A percentile compares a stretch with the other conserved stretches of the same genome.
Evolutionary conservation across 2,888 invertebrate species (phyloP).

Genomic region (Scaptomyza flava): DNA sequence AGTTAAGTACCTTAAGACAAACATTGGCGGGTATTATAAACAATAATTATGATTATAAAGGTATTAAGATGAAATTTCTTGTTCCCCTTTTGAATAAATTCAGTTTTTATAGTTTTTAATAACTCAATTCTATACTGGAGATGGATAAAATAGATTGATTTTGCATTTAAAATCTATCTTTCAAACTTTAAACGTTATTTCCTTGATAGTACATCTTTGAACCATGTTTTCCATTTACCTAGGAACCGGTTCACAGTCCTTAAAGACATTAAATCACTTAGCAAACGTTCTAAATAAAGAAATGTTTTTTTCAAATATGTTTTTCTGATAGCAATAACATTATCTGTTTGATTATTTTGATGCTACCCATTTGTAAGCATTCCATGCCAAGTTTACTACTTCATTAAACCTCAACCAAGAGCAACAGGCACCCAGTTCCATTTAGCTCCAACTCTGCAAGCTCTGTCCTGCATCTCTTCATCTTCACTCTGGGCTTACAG

Average conservation of each 20-base stretch:
- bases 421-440: constrained; percentile 10
- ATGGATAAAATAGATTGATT: not conserved
- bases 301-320: not conserved
- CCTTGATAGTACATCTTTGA: too few relatives aligned
- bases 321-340: constrained; percentile 1
- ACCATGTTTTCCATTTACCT: not conserved
- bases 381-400: constrained; percentile 64
- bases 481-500: not conserved
- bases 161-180: not conserved
- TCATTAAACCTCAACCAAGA: constrained; percentile 51
- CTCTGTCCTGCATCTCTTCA: constrained; percentile 1
- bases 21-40: constrained; percentile 14
- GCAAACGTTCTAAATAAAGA: not conserved
- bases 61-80: not conserved
- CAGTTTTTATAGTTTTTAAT: not conserved
- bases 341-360: constrained; percentile 18
- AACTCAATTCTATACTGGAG: not conserved
- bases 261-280: not conserved
- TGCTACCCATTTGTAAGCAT: constrained; percentile 41
- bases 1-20: constrained; percentile 3
- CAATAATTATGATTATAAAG: constrained; percentile 4
- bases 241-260: not conserved
- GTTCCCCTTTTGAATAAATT: not conserved
- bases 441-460: constrained; percentile 6
- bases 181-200: too few relatives aligned